These are phyloP conservation scores for Drosophila putrida DNA, from an alignment of 2,888 invertebrate genomes.

Conservation along the genomic window DNA sequence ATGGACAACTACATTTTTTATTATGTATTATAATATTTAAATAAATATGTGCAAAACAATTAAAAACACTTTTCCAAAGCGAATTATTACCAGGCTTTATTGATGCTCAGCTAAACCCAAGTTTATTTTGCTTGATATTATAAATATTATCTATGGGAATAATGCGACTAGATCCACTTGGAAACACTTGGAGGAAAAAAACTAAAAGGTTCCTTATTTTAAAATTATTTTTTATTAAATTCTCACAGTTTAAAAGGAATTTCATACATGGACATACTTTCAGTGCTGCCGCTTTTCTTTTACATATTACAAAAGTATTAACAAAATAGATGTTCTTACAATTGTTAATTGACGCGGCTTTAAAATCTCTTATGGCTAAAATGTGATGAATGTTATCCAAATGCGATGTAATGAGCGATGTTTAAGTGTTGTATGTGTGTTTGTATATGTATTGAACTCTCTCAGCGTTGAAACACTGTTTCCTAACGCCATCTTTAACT, in stretches of 20 bases:
- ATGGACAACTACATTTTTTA: slow-evolving; percentile 71
- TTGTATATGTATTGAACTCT: slow-evolving; percentile 23
- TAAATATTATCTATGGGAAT: not conserved
- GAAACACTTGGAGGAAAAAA: not conserved
- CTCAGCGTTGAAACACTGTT: slow-evolving; percentile 27
- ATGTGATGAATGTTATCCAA: slow-evolving; percentile 19
- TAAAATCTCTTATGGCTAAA: slow-evolving; percentile 35
- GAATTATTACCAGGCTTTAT: slow-evolving; percentile 2
- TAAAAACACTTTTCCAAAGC: slow-evolving; percentile 57
- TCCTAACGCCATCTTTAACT: slow-evolving; percentile 16
- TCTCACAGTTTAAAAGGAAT: slow-evolving; percentile 35
- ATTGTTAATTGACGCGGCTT: slow-evolving; percentile 15
- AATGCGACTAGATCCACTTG: not conserved
- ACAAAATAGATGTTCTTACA: slow-evolving; percentile 19
- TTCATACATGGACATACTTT: not conserved
- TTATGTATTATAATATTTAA: slow-evolving; percentile 69
- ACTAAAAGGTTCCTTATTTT: not conserved
- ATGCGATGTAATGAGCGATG: slow-evolving; percentile 30
- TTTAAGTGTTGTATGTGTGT: slow-evolving; percentile 11
- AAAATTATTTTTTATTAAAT: slow-evolving; percentile 32
- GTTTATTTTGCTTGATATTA: slow-evolving; percentile 1
- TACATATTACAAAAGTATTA: slow-evolving; percentile 24
- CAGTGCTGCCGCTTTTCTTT: slow-evolving; percentile 25
- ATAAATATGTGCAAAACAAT: slow-evolving; percentile 72
- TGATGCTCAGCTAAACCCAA: not conserved